Conservation (phyloP, 2,113 vertebrate genomes). For the Crypturellus undulatus region DNA sequence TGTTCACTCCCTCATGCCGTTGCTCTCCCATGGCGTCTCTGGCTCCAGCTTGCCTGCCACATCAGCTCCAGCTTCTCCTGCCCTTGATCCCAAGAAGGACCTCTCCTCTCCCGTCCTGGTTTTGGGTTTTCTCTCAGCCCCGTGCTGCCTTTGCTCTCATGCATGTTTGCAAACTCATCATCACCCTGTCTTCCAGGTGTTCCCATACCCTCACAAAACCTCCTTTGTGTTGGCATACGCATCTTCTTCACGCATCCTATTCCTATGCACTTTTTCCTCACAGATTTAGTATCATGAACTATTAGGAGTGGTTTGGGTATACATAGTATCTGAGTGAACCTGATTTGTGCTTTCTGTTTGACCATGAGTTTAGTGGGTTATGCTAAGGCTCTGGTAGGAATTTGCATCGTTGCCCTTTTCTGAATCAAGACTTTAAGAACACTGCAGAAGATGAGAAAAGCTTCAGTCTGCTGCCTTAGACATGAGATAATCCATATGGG, state of each 20-base stretch:
- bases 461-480: background rate
- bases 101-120: background rate
- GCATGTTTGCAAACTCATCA: background rate
- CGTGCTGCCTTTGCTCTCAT: background rate
- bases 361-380: background rate
- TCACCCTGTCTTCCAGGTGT: background rate
- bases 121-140: background rate
- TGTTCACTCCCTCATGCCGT: background rate
- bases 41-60: background rate
- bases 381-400: background rate
- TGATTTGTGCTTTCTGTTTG: background rate
- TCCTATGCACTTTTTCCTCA: background rate
- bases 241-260: background rate
- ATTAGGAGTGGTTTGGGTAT: background rate
- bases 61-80: background rate
- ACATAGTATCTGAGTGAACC: background rate
- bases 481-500: background rate
- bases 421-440: background rate
- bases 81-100: background rate
- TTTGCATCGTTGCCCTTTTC: fast-evolving
- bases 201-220: background rate
- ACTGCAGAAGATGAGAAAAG: background rate
- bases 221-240: background rate
- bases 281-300: background rate
- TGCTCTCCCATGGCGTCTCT: background rate